phyloP scores from a whole-genome alignment of 2,888 invertebrate genomes.

The Blastobasis adustella region DNA sequence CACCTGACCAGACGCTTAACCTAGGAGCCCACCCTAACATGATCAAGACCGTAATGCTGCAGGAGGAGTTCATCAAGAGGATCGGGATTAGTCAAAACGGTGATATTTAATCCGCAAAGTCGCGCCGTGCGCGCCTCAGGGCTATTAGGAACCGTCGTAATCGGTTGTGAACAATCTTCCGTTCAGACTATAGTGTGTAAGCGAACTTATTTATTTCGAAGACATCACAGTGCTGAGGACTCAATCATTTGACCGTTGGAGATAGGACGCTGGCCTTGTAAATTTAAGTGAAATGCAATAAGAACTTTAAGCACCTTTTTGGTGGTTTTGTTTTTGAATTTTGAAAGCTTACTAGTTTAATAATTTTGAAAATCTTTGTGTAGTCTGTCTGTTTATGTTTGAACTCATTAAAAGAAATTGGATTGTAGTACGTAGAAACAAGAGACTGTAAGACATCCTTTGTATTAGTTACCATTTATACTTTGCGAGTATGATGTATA shows the following conservation, averaged over 20 bases:
- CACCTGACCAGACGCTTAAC: slow-evolving; percentile 51
- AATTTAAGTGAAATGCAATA: slow-evolving; percentile 43
- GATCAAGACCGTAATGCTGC: slow-evolving; percentile 71
- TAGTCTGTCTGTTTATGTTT: no score
- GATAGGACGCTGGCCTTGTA: slow-evolving; percentile 31
- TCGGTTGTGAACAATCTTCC: slow-evolving; percentile 70
- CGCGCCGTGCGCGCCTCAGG: slow-evolving; percentile 69
- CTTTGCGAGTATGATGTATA: no score
- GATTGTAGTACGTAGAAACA: no score
- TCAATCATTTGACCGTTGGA: slow-evolving; percentile 8
- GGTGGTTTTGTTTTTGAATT: slow-evolving; percentile 41
- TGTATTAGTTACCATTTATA: no score
- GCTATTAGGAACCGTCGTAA: slow-evolving; percentile 66
- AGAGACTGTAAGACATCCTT: no score
- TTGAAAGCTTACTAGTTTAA: slow-evolving; percentile 52
- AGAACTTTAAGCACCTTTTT: slow-evolving; percentile 27
- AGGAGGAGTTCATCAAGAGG: slow-evolving; percentile 70
- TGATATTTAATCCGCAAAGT: slow-evolving; percentile 68
- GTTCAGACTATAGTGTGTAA: slow-evolving; percentile 69
- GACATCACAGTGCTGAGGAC: slow-evolving; percentile 64
- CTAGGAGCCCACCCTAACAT: slow-evolving; percentile 62
- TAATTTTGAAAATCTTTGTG: no score
- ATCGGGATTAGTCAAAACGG: slow-evolving; percentile 72
- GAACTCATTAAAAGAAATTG: no score
- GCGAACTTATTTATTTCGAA: slow-evolving; percentile 67